These are phyloP conservation scores for Lagopus muta DNA, from an alignment of 2,113 vertebrate genomes.

Conservation along the genomic window DNA sequence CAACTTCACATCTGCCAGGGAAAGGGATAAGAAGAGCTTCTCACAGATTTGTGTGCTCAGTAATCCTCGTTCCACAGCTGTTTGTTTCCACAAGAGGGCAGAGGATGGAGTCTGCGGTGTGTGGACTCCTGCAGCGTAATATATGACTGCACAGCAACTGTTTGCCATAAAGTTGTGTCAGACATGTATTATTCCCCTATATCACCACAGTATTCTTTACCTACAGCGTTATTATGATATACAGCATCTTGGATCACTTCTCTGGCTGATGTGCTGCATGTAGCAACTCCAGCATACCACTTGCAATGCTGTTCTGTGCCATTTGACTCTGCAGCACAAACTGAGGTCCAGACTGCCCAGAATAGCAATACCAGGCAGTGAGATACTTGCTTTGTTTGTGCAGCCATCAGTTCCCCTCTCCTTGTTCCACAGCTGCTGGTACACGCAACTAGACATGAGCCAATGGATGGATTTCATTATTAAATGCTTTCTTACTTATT, in stretches of 20 bases:
- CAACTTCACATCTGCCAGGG: neutral
- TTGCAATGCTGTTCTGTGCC: neutral
- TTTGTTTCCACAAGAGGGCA: conserved; percentile 25
- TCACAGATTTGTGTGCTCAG: neutral
- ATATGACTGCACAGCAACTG: neutral
- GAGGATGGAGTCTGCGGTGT: neutral
- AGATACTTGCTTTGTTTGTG: neutral
- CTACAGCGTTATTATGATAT: neutral
- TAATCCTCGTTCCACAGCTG: neutral
- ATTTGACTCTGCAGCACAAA: neutral
- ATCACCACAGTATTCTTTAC: neutral
- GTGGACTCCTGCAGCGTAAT: neutral
- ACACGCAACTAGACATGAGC: neutral
- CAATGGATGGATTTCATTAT: neutral
- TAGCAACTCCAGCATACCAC: neutral
- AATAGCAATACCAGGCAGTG: neutral
- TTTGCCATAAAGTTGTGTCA: neutral
- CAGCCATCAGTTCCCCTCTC: neutral
- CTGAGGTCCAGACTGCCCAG: neutral
- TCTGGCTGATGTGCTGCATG: neutral
- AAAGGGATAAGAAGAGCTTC: neutral
- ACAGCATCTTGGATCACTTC: neutral
- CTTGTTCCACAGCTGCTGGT: neutral
- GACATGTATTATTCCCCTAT: neutral
- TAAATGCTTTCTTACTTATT: conserved; percentile 22